Percentiles rank a stretch among this genome's conserved stretches.
These are phyloP conservation scores for Cyanoliseus patagonus DNA, from an alignment of 2,113 vertebrate genomes.

Conservation along the genomic window DNA sequence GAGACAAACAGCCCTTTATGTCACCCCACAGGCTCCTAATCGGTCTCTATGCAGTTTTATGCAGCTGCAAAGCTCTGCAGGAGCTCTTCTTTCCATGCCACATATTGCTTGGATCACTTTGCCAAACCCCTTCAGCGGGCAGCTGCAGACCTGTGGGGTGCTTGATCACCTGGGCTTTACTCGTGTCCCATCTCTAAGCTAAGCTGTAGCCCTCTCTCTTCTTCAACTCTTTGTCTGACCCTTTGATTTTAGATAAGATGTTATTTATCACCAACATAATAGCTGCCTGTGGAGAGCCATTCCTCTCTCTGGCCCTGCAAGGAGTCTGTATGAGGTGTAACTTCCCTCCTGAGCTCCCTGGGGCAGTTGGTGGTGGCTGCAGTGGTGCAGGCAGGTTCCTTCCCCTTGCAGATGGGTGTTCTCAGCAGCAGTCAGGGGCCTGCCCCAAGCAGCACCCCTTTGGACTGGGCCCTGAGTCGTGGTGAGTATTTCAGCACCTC, in stretches of 20 bases:
- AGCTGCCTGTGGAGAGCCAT: not conserved
- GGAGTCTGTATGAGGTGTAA: not conserved
- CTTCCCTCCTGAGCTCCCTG: not conserved
- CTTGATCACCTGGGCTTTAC: not conserved
- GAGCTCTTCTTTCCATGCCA: not conserved
- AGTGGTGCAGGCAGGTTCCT: not conserved
- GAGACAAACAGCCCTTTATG: not conserved
- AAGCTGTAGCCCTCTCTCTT: not conserved
- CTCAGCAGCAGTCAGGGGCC: not conserved
- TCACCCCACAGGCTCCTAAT: not conserved
- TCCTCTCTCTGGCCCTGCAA: not conserved
- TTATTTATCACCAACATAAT: not conserved
- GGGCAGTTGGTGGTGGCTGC: not conserved
- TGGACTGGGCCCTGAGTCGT: not conserved
- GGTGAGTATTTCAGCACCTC: not conserved
- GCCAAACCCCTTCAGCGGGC: not conserved
- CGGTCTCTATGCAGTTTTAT: not conserved
- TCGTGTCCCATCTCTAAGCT: not conserved
- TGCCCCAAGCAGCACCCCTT: not conserved
- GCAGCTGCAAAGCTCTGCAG: not conserved
- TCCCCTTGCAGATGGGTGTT: fast-evolving
- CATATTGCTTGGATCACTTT: not conserved
- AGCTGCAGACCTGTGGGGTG: not conserved
- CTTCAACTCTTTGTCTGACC: not conserved
- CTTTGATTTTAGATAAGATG: not conserved